Percentiles rank a stretch among this genome's conserved stretches.
Evolutionary conservation across 2,888 invertebrate genomes (phyloP).

Genomic region (Ormyrus nitidulus): DNA sequence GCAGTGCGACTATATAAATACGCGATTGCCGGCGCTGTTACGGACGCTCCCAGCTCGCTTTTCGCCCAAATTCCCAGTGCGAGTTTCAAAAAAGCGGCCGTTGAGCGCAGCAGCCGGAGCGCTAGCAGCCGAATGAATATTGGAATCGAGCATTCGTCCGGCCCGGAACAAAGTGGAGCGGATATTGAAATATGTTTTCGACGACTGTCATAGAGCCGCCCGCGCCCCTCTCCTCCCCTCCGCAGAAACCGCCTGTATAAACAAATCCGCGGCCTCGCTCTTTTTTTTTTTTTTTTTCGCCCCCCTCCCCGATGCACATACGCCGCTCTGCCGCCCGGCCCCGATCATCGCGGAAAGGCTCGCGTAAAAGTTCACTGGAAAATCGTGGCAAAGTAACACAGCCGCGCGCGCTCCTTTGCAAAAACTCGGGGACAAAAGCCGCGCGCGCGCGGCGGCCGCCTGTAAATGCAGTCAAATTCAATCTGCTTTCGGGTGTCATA

Average conservation of each 20-base stretch:
- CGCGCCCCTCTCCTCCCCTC: background rate
- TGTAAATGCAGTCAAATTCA: slow-evolving; percentile 38
- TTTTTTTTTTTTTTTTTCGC: background rate
- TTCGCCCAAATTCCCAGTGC: slow-evolving; percentile 48
- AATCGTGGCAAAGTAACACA: slow-evolving; percentile 43
- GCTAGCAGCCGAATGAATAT: slow-evolving; percentile 64
- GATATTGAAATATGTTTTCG: slow-evolving; percentile 70
- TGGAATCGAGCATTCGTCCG: slow-evolving; percentile 63
- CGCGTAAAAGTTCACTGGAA: background rate
- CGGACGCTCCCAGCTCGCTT: slow-evolving; percentile 8
- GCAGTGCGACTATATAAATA: slow-evolving; percentile 53
- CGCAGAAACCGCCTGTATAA: slow-evolving; percentile 14
- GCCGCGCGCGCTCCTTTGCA: slow-evolving; percentile 21
- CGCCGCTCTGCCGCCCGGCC: background rate
- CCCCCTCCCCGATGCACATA: background rate
- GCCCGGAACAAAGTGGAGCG: slow-evolving; percentile 64
- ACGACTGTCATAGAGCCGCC: slow-evolving; percentile 55
- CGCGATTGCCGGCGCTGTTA: slow-evolving; percentile 39
- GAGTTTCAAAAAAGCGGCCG: slow-evolving; percentile 46
- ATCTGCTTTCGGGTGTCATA: slow-evolving; percentile 29
- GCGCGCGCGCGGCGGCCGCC: background rate
- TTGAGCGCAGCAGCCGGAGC: slow-evolving; percentile 22
- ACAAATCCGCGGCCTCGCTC: slow-evolving; percentile 37
- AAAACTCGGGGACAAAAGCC: slow-evolving; percentile 1
- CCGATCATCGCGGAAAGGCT: background rate